Evolutionary conservation across 2,888 invertebrate species (phyloP).

Genomic region (Acrobeloides nanus): DNA sequence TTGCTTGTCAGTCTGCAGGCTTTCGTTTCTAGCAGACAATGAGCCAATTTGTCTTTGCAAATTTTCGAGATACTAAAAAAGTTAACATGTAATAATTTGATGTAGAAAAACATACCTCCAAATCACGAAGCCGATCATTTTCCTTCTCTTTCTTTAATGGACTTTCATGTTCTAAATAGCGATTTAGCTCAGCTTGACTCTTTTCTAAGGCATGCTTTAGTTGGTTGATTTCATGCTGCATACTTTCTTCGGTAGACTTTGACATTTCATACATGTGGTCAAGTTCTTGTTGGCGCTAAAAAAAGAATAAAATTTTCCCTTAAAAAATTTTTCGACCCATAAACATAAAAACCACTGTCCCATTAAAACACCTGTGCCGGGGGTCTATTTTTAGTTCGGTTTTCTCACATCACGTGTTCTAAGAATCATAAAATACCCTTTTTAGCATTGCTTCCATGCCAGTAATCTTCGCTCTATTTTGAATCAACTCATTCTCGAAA

Average conservation of each 20-base stretch:
- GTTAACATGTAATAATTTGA: slow-evolving; percentile 1
- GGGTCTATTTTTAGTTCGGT: no score
- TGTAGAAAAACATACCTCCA: neutral
- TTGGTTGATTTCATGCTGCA: slow-evolving; percentile 11
- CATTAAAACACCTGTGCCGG: no score
- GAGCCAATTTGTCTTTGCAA: slow-evolving; percentile 18
- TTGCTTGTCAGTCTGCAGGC: slow-evolving; percentile 7
- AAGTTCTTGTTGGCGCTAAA: slow-evolving; percentile 13
- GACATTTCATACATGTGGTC: slow-evolving; percentile 6
- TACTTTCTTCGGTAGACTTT: slow-evolving; percentile 7
- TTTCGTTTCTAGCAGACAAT: slow-evolving; percentile 16
- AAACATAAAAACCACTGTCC: no score
- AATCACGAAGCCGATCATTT: slow-evolving; percentile 1
- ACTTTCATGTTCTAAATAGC: no score
- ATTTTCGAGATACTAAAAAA: slow-evolving; percentile 17
- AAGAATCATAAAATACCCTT: slow-evolving; percentile 9
- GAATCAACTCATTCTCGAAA: slow-evolving; percentile 14
- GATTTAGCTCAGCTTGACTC: slow-evolving; percentile 2
- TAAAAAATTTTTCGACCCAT: neutral
- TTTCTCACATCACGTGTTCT: no score
- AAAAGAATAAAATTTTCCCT: slow-evolving; percentile 4
- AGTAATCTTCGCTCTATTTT: slow-evolving; percentile 13
- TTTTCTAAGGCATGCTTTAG: slow-evolving; percentile 9
- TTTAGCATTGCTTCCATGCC: slow-evolving; percentile 10
- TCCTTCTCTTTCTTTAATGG: neutral